A percentile compares a stretch with the other conserved stretches of the same genome.
These are phyloP conservation scores for Manduca sexta DNA, from an alignment of 1,140 invertebrate species.

Conservation along the genomic window DNA sequence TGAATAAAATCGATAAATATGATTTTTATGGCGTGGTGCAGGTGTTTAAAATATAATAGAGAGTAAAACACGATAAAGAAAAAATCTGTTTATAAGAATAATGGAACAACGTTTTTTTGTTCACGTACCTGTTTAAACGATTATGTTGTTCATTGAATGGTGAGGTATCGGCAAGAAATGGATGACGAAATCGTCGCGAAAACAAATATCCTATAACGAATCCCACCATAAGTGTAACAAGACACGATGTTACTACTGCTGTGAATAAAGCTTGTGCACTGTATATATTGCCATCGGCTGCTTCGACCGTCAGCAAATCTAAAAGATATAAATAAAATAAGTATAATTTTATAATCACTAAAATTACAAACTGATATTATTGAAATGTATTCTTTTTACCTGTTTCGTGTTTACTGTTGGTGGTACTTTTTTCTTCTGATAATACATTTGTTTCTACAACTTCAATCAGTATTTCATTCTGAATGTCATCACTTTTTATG, in stretches of 20 bases:
- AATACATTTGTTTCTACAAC: slow-evolving; percentile 62
- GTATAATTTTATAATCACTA: too few species aligned
- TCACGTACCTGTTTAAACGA: slow-evolving; percentile 68
- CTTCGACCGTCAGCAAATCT: slow-evolving; percentile 76
- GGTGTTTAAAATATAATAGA: too few species aligned
- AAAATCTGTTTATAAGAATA: too few species aligned
- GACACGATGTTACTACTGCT: slow-evolving; percentile 83
- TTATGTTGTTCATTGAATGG: slow-evolving; percentile 81
- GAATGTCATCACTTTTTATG: slow-evolving; percentile 49
- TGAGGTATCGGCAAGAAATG: slow-evolving; percentile 80
- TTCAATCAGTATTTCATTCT: slow-evolving; percentile 65
- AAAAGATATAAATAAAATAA: slow-evolving; percentile 22
- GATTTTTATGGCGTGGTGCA: too few species aligned
- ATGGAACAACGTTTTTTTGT: slow-evolving; percentile 1
- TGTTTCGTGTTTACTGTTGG: slow-evolving; percentile 59
- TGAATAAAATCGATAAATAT: background rate
- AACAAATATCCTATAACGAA: slow-evolving; percentile 89
- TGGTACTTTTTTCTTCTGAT: slow-evolving; percentile 45
- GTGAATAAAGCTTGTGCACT: slow-evolving; percentile 86
- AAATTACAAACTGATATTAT: too few species aligned
- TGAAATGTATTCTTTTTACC: slow-evolving; percentile 24
- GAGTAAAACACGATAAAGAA: too few species aligned
- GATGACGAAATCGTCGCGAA: slow-evolving; percentile 82
- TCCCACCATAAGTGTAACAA: slow-evolving; percentile 86
- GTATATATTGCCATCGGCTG: slow-evolving; percentile 79